Base-by-base conservation (phyloP, 1,140 invertebrate species). In the Pseudobourletiella spinata region DNA sequence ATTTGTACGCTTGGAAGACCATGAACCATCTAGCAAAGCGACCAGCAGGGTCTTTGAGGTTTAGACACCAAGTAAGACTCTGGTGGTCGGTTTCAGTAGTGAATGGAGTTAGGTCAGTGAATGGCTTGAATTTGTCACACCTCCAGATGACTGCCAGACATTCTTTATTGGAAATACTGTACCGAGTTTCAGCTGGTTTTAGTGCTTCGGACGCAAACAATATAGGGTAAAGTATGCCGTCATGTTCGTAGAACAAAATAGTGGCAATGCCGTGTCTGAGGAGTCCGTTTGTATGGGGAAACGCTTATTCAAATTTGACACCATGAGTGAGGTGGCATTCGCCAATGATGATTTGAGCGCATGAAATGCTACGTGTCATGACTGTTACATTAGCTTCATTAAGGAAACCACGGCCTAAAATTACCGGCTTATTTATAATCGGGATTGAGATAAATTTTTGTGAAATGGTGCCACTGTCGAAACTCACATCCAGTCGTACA, bases 131-230 rank as follows among this genome's bases (percentile, higher is more conserved):
- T 64, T 72, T 73, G 57, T 73, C 64, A 64, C 43, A 69, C 24
- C 65, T 70, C 71, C 69, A 73, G 29, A 65, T 59, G 3, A 78
- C 71, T 46, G 72, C 73, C 28, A 76, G 64, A 8, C 73, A 63
- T 67, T 79, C 76, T 54, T 76, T 78, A 63, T 80, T 76, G 22
- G 77, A 78, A 60, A 74, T 72, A 6, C 74, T 59, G 61, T 74
- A 79, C 24, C 72, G 71, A 42, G 63, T 24, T 64, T 78, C 72
- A 22, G 72, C 61, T n/a, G 63, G 52, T 14, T 66, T 74, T 15
- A 79, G 66, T 16, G 65, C 61, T 61, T 72, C 59, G 14, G 71
- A 75, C 3, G 75, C 72, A 72, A 72, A 79, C 22, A 68, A 66
- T 1, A 79, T 68, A 6, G 74, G 75, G 43, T 54, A 42, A 1